phyloP scores from a whole-genome alignment of 2,797 vertebrate genomes.

The Diplodus puntazzo region DNA sequence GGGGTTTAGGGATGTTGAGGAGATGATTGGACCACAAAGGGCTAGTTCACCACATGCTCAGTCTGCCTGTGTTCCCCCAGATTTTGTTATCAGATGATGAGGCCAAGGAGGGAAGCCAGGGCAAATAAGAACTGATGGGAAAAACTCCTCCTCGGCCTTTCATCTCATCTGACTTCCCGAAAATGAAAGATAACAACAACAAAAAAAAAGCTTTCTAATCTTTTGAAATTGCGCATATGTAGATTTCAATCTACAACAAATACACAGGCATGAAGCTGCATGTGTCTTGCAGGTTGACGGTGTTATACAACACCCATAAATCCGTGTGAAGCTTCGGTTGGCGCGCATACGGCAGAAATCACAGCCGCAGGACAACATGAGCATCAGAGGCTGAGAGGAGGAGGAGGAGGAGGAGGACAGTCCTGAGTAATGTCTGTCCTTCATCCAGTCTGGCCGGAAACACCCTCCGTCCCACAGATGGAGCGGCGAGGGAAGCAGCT shows the following conservation, averaged over 20 bases:
- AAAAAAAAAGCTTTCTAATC: background rate
- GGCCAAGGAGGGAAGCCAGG: background rate
- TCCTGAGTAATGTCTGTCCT: conserved; percentile 71
- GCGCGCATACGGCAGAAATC: conserved; percentile 60
- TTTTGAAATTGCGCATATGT: background rate
- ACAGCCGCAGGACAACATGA: conserved; percentile 43
- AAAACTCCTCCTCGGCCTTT: background rate
- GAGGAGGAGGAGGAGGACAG: conserved; percentile 17
- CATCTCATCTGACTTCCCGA: background rate
- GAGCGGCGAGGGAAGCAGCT: conserved; percentile 18
- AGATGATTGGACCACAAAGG: background rate
- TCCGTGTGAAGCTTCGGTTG: conserved; percentile 41
- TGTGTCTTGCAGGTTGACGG: conserved; percentile 5
- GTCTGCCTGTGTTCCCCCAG: background rate
- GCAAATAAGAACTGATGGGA: background rate
- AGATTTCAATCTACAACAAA: background rate
- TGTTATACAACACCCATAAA: conserved; percentile 40
- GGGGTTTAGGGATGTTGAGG: background rate
- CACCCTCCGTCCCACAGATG: conserved; percentile 19
- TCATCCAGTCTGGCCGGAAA: conserved; percentile 38
- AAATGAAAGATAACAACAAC: background rate
- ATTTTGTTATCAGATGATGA: background rate
- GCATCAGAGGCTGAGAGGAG: conserved; percentile 42
- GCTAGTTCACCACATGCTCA: background rate
- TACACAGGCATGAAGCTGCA: background rate